These are phyloP conservation scores for Brachionus angularis DNA, from an alignment of 1,140 invertebrate species.

Conservation along the genomic window DNA sequence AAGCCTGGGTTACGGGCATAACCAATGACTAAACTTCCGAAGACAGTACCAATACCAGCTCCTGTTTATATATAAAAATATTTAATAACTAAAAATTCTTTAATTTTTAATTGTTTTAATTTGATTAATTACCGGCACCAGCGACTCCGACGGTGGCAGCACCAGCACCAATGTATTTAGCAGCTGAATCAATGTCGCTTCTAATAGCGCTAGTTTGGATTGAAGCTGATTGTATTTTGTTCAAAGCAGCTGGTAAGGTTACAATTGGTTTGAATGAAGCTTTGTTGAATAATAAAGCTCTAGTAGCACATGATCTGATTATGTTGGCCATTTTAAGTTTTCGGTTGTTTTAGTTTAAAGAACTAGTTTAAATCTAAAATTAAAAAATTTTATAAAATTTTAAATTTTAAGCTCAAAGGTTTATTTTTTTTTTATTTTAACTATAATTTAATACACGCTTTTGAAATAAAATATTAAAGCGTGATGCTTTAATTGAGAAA, in stretches of 20 bases:
- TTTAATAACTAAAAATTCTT: background rate
- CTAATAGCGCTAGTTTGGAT: constrained; percentile 84
- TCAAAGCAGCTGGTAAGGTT: constrained; percentile 23
- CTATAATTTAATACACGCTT: no score
- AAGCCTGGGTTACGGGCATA: constrained; percentile 95
- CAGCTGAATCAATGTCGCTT: constrained; percentile 97
- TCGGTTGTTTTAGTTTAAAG: background rate
- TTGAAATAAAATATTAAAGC: no score
- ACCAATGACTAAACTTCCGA: constrained; percentile 97
- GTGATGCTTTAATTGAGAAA: no score
- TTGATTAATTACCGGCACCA: constrained; percentile 74
- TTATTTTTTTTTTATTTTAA: no score
- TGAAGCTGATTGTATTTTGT: constrained; percentile 35
- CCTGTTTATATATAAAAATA: constrained; percentile 63
- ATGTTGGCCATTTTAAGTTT: constrained; percentile 41
- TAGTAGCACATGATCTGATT: constrained; percentile 4
- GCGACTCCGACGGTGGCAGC: constrained; percentile 99
- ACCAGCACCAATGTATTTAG: constrained; percentile 99
- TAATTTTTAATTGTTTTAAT: background rate
- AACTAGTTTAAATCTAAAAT: constrained; percentile 5
- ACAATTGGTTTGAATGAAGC: constrained; percentile 23
- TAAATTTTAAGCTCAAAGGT: background rate
- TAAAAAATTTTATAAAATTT: background rate
- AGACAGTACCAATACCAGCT: constrained; percentile 98
- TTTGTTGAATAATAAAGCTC: constrained; percentile 23